Evolutionary conservation across 2,113 vertebrate species (phyloP).

Genomic region (Arizona elegans): DNA sequence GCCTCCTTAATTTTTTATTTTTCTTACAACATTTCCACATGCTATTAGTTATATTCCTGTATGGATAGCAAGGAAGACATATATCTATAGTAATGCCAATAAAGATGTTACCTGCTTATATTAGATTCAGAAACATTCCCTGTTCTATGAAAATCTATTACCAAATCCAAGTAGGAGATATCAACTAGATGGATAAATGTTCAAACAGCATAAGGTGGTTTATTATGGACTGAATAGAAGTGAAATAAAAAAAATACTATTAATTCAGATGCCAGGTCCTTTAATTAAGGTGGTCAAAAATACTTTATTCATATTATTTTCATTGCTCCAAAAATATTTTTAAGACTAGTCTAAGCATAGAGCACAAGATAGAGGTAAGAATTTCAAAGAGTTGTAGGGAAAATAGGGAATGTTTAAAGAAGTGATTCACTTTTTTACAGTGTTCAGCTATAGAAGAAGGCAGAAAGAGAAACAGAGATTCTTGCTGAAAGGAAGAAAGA

Average conservation of each 20-base stretch:
- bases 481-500: background rate
- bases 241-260: background rate
- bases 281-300: background rate
- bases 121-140: background rate
- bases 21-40: background rate
- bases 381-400: background rate
- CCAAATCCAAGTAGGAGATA: background rate
- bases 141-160: background rate
- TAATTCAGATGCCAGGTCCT: background rate
- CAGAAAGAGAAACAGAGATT: background rate
- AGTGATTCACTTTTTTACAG: background rate
- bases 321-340: background rate
- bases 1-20: background rate
- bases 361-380: background rate
- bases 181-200: background rate
- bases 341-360: background rate
- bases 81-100: background rate
- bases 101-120: background rate
- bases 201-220: background rate
- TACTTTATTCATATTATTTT: background rate
- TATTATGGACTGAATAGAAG: background rate
- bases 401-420: background rate
- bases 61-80: background rate
- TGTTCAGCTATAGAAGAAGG: background rate
- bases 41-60: background rate